phyloP scores from a whole-genome alignment of 1,140 invertebrate species.

The Andrena cerasifolii region DNA sequence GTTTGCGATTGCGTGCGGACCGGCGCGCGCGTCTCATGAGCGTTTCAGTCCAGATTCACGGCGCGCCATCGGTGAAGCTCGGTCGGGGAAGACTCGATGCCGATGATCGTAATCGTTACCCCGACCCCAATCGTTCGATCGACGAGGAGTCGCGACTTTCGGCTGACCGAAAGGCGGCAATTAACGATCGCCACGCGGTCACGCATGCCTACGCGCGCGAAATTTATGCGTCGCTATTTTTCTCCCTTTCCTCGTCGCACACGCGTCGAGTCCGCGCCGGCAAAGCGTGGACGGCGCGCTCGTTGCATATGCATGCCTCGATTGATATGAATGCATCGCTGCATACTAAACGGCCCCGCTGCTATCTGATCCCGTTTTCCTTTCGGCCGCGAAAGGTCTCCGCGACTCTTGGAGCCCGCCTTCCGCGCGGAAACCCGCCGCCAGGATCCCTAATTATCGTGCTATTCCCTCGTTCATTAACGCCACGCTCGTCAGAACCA shows the following conservation, averaged over 20 bases:
- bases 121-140: background rate
- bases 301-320: constrained; percentile 79
- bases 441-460: constrained; percentile 70
- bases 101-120: no score
- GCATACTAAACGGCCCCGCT: constrained; percentile 76
- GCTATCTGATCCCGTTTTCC: constrained; percentile 79
- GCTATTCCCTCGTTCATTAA: constrained; percentile 59
- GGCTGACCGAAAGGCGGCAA: constrained; percentile 67
- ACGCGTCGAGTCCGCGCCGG: constrained; percentile 47
- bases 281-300: constrained; percentile 54
- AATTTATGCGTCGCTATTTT: constrained; percentile 77
- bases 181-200: constrained; percentile 75
- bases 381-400: constrained; percentile 71
- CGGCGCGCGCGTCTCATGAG: background rate
- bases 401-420: constrained; percentile 20
- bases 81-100: no score
- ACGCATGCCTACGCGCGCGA: constrained; percentile 68
- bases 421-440: constrained; percentile 64
- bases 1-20: constrained; percentile 57
- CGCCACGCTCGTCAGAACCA: constrained; percentile 11
- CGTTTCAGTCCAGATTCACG: background rate
- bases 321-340: constrained; percentile 82
- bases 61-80: no score
- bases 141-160: no score
- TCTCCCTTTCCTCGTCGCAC: constrained; percentile 44